Conservation (phyloP, 2,888 invertebrate species). For the Harmothoe impar region DNA sequence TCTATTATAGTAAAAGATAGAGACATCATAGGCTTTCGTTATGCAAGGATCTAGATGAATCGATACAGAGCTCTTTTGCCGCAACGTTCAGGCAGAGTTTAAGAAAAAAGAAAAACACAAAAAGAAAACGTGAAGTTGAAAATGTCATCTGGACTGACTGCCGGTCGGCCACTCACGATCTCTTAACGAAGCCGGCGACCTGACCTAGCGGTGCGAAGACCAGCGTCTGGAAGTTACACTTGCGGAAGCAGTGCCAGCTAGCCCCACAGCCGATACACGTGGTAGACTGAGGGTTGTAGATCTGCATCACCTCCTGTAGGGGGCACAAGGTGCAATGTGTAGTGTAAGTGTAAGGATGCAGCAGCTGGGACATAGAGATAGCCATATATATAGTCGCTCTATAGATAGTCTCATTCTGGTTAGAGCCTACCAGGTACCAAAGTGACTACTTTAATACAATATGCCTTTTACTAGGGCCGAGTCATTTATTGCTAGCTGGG, state of each 20-base stretch:
- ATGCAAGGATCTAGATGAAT: too few species aligned
- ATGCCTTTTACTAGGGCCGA: too few species aligned
- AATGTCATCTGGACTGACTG: background rate
- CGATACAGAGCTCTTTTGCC: too few species aligned
- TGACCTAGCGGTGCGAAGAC: constrained; percentile 69
- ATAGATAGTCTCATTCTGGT: background rate
- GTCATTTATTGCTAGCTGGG: too few species aligned
- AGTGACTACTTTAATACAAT: too few species aligned
- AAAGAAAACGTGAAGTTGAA: background rate
- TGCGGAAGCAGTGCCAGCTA: constrained; percentile 69
- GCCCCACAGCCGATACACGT: constrained; percentile 70
- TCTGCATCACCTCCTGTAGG: constrained; percentile 69
- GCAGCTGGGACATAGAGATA: too few species aligned
- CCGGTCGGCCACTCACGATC: constrained; percentile 65
- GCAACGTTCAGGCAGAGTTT: too few species aligned
- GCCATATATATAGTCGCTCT: background rate
- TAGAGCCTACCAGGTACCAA: background rate
- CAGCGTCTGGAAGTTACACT: constrained; percentile 70
- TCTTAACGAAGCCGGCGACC: constrained; percentile 70
- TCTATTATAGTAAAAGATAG: too few species aligned
- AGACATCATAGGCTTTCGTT: too few species aligned
- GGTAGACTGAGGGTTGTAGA: constrained; percentile 67
- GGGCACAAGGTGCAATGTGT: background rate
- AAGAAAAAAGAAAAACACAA: too few species aligned
- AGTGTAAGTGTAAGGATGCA: too few species aligned